phyloP scores from a whole-genome alignment of 2,888 invertebrate genomes.

The Caenorhabditis doughertyi region DNA sequence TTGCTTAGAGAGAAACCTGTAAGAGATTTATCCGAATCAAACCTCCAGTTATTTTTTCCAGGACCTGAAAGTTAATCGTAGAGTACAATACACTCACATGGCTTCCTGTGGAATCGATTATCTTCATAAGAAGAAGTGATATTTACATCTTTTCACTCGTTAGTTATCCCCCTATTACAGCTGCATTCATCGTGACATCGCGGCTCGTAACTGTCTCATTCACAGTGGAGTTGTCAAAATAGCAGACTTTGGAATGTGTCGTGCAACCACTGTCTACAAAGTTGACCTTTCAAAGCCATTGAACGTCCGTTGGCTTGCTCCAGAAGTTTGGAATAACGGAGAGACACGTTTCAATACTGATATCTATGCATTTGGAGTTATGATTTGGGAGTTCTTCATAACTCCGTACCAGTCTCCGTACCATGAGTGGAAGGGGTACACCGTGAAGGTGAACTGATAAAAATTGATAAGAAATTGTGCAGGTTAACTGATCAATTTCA shows the following conservation, averaged over 20 bases:
- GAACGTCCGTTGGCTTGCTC: conserved; percentile 79
- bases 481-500: conserved; percentile 33
- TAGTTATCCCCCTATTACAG: conserved; percentile 34
- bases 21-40: neutral
- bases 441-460: conserved; percentile 71
- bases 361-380: conserved; percentile 76
- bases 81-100: conserved; percentile 31
- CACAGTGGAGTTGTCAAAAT: conserved; percentile 72
- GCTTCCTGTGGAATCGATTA: conserved; percentile 75
- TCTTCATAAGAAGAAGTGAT: conserved; percentile 73
- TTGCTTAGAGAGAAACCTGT: conserved; percentile 34
- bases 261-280: conserved; percentile 69
- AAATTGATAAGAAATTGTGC: neutral
- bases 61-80: neutral
- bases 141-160: too few relatives aligned
- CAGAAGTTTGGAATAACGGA: conserved; percentile 78
- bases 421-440: conserved; percentile 71
- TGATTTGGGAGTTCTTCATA: conserved; percentile 78
- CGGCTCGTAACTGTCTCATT: conserved; percentile 77
- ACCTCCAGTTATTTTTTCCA: neutral
- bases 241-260: conserved; percentile 80
- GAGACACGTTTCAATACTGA: conserved; percentile 78
- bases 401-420: conserved; percentile 76
- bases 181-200: conserved; percentile 79
- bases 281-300: conserved; percentile 75